These are phyloP conservation scores for Formica aserva DNA, from an alignment of 2,888 invertebrate species.

Conservation along the genomic window DNA sequence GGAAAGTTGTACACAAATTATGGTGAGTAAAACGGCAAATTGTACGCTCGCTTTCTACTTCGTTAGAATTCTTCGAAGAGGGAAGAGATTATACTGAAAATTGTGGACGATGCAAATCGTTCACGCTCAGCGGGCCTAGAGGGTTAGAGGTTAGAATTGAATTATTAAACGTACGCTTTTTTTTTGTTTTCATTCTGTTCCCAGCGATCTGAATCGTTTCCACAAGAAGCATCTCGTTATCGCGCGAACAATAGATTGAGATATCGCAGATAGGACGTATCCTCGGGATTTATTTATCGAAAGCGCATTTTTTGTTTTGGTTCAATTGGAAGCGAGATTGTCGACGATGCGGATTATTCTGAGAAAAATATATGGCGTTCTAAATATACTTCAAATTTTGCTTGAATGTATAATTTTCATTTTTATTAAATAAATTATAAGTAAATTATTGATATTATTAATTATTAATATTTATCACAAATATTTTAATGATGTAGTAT, in stretches of 20 bases:
- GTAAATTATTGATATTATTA: not conserved
- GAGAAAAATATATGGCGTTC: not conserved
- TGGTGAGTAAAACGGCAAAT: slow-evolving; percentile 69
- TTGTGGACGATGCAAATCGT: not conserved
- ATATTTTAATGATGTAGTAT: not conserved
- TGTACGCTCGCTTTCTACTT: not conserved
- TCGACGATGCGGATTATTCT: slow-evolving; percentile 25
- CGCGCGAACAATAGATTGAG: slow-evolving; percentile 8
- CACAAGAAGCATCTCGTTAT: slow-evolving; percentile 15
- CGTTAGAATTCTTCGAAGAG: not conserved
- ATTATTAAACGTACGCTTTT: slow-evolving; percentile 4
- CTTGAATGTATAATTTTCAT: not conserved
- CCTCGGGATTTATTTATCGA: not conserved
- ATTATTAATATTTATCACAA: not conserved
- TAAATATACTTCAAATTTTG: not conserved
- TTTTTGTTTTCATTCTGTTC: slow-evolving; percentile 36
- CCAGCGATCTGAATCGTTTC: slow-evolving; percentile 21
- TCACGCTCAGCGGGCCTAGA: not conserved
- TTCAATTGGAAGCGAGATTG: slow-evolving; percentile 9
- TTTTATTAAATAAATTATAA: not conserved
- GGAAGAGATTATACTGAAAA: not conserved
- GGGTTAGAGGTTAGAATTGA: slow-evolving; percentile 21
- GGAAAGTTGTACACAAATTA: slow-evolving; percentile 78
- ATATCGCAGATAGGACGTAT: not conserved
- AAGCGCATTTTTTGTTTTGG: slow-evolving; percentile 35